Evolutionary conservation across 1,140 invertebrate species (phyloP), one percentile per base, ranked within the genome.

Genomic region (Dryas iulia): DNA sequence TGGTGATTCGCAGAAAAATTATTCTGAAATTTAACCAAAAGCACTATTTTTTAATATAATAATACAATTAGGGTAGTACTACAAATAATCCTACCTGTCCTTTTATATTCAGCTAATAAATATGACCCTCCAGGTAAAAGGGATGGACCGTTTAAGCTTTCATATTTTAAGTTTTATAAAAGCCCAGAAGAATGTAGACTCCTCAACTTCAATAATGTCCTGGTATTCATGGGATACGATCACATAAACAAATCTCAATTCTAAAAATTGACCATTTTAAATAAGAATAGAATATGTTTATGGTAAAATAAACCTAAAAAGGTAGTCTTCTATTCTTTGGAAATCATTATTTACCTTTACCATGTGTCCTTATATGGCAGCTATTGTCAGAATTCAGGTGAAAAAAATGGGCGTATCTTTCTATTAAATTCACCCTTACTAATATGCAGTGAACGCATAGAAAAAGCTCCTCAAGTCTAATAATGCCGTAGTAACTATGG

Each of bases 141-240:
- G 33, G n/a, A 6, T 6, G 33, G 33, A 18, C 5, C n/a, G 14
- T 39, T 39, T 39, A 39, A 14, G n/a, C n/a, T n/a, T n/a, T n/a
- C n/a, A n/a, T n/a, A n/a, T n/a, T n/a, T n/a, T n/a, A n/a, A n/a
- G n/a, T n/a, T n/a, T n/a, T n/a, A n/a, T n/a, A n/a, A n/a, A n/a
- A n/a, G n/a, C n/a, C n/a, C n/a, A n/a, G n/a, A n/a, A n/a, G n/a
- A n/a, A n/a, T n/a, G n/a, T n/a, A n/a, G n/a, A n/a, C 33, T 39
- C 33, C n/a, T 39, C 14, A 39, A 33, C 24, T 39, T 21, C 8
- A 12, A 31, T 59, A 35, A 4, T 30, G 21, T 39, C 58, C 58
- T 59, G 11, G 58, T 59, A 59, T 39, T 31, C 18, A 8, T 59
- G 58, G 35, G 31, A 59, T 14, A 35, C 4, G 54, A n/a, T 35